Evolutionary conservation across 2,888 invertebrate genomes (phyloP).

Genomic region (Nemoura dubitans): DNA sequence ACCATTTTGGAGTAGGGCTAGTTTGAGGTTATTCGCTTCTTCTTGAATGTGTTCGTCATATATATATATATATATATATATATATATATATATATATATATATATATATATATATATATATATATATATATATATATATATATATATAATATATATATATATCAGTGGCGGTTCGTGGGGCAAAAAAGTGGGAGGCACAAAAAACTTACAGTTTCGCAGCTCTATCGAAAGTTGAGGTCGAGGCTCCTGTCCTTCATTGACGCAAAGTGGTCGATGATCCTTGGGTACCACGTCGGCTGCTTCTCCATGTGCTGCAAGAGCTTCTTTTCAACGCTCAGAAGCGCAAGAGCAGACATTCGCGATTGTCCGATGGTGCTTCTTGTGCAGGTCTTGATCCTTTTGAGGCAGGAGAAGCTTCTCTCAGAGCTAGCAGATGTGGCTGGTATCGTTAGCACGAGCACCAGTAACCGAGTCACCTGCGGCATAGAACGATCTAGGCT

Average conservation of each 20-base stretch:
- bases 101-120: too few species aligned
- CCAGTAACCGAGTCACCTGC: background rate
- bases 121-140: too few species aligned
- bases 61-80: too few species aligned
- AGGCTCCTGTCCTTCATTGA: background rate
- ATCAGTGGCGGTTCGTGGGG: conserved; percentile 23
- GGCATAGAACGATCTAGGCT: background rate
- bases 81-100: too few species aligned
- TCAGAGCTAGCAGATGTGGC: background rate
- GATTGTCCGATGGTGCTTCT: conserved; percentile 14
- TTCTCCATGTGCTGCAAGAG: background rate
- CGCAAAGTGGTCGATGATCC: background rate
- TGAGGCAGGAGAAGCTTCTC: background rate
- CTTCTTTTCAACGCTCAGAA: conserved; percentile 8
- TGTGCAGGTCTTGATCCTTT: background rate
- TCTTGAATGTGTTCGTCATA: too few species aligned
- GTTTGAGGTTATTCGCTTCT: too few species aligned
- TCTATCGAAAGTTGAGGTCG: background rate
- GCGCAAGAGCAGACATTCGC: conserved; percentile 17
- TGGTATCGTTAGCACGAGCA: background rate
- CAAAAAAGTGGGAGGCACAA: background rate
- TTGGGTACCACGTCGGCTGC: background rate
- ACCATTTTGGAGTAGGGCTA: too few species aligned
- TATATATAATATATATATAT: too few species aligned
- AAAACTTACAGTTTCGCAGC: background rate